These are phyloP conservation scores for Acheta domesticus DNA, from an alignment of 2,888 invertebrate species.

Conservation along the genomic window DNA sequence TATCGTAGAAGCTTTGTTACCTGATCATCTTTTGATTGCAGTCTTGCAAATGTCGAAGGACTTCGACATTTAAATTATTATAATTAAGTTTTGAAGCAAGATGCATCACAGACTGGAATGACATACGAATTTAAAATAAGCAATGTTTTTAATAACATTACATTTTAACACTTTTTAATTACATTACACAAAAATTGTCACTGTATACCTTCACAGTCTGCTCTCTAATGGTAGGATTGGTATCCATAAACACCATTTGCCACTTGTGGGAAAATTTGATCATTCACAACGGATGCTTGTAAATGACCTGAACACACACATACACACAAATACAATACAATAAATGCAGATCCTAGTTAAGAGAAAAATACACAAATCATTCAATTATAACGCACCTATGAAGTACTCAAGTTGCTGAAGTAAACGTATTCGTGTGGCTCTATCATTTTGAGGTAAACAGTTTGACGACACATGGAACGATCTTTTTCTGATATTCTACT, in stretches of 20 bases:
- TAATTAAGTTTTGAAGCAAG: slow-evolving; percentile 95
- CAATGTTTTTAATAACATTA: background rate
- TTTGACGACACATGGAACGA: slow-evolving; percentile 96
- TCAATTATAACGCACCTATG: slow-evolving; percentile 50
- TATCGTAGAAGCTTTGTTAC: slow-evolving; percentile 53
- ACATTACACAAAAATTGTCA: slow-evolving; percentile 26
- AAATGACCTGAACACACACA: slow-evolving; percentile 50
- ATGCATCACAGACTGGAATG: slow-evolving; percentile 79
- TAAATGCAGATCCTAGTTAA: background rate
- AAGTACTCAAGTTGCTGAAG: slow-evolving; percentile 92
- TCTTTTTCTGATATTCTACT: slow-evolving; percentile 89
- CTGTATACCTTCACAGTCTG: slow-evolving; percentile 84
- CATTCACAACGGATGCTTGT: slow-evolving; percentile 69
- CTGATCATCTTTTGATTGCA: slow-evolving; percentile 94
- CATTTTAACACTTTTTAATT: too few relatives aligned
- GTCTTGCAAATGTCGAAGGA: slow-evolving; percentile 88
- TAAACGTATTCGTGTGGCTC: slow-evolving; percentile 90
- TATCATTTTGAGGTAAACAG: slow-evolving; percentile 92
- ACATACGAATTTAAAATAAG: slow-evolving; percentile 30
- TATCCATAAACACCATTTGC: slow-evolving; percentile 94
- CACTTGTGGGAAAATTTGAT: slow-evolving; percentile 91
- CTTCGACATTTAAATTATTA: slow-evolving; percentile 95
- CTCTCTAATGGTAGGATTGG: slow-evolving; percentile 94
- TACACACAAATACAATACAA: too few relatives aligned
- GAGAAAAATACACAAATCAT: background rate